These are phyloP conservation scores for Taxidea taxus DNA, from an alignment of 2,113 vertebrate genomes.

Conservation along the genomic window DNA sequence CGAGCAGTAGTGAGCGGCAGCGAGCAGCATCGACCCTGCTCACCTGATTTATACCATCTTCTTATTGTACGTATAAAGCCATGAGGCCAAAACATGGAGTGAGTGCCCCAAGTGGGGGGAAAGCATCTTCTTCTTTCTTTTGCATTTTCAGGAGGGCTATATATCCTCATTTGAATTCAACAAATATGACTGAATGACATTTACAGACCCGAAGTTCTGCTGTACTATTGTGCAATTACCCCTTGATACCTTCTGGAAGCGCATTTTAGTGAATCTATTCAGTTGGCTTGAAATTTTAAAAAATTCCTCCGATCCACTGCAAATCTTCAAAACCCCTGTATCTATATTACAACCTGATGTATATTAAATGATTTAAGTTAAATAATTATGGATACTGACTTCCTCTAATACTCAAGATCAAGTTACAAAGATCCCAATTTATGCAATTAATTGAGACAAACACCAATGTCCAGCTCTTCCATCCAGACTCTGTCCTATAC, in stretches of 20 bases:
- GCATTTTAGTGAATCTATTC: not conserved
- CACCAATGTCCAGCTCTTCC: not conserved
- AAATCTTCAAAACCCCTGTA: not conserved
- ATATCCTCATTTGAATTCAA: slow-evolving; percentile 16
- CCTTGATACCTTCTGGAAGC: slow-evolving; percentile 4
- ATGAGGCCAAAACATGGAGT: not conserved
- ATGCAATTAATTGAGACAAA: not conserved
- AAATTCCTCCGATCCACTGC: not conserved
- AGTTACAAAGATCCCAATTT: not conserved
- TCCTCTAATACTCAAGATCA: not conserved
- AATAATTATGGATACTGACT: not conserved
- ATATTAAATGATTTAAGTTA: slow-evolving; percentile 17
- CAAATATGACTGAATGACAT: not conserved
- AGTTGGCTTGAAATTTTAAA: not conserved
- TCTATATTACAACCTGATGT: not conserved
- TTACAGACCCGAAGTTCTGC: not conserved
- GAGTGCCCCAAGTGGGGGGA: not conserved
- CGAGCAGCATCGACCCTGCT: not conserved
- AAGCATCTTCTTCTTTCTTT: not conserved
- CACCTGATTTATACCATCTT: not conserved
- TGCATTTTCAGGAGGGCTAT: not conserved
- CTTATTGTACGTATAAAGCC: not conserved
- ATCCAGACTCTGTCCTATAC: not conserved
- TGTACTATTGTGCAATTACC: not conserved
- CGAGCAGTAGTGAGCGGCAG: not conserved